Conservation (phyloP, 2,113 vertebrate genomes). For the Oryzias javanicus region DNA sequence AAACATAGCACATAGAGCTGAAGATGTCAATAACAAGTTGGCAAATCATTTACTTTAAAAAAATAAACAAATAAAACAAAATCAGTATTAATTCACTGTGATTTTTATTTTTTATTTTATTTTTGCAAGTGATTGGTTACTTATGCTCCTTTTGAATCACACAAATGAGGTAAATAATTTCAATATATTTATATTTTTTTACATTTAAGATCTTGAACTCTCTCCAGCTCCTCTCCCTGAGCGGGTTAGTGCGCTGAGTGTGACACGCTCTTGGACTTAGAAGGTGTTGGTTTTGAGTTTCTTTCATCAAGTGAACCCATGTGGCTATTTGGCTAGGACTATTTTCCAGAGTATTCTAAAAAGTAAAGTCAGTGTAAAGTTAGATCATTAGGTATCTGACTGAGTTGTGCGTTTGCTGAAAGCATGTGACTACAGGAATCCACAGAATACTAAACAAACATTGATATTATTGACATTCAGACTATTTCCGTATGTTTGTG, state of each 20-base stretch:
- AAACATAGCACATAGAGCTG: no score
- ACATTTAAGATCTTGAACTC: slow-evolving; percentile 3
- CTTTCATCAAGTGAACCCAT: slow-evolving; percentile 72
- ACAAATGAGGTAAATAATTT: background rate
- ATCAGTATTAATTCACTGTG: background rate
- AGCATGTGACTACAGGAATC: background rate
- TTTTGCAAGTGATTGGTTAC: no score
- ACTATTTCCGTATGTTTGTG: no score
- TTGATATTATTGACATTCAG: no score
- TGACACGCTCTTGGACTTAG: slow-evolving; percentile 76
- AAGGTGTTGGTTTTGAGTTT: slow-evolving; percentile 80
- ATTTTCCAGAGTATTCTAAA: slow-evolving; percentile 62
- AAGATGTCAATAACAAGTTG: no score
- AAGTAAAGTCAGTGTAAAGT: slow-evolving; percentile 67
- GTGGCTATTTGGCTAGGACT: slow-evolving; percentile 63
- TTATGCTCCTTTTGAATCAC: no score
- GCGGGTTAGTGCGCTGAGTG: slow-evolving; percentile 49
- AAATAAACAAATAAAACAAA: no score
- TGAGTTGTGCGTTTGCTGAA: background rate
- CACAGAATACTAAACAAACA: no score
- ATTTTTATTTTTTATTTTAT: background rate
- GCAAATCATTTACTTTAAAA: no score
- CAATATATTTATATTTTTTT: background rate
- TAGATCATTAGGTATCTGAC: background rate
- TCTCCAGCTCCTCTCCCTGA: slow-evolving; percentile 17